These are phyloP conservation scores for Paralvinella palmiformis DNA, from an alignment of 1,140 invertebrate species.

Conservation along the genomic window DNA sequence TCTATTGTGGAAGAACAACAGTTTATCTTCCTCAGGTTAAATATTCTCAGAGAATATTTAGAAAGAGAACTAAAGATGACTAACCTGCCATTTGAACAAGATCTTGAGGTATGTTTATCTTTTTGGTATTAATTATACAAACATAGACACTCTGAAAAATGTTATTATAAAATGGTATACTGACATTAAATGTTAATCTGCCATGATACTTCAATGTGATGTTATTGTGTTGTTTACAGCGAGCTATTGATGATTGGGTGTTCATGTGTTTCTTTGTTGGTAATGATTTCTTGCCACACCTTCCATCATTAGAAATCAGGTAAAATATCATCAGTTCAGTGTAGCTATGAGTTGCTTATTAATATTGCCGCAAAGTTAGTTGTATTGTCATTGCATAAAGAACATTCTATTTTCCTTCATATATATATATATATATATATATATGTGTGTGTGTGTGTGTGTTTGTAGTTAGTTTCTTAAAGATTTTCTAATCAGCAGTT, in stretches of 20 bases:
- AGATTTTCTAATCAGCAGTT: background rate
- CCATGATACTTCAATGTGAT: background rate
- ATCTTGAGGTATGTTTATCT: constrained; percentile 55
- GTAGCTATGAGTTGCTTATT: too few relatives aligned
- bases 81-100: constrained; percentile 77
- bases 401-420: too few relatives aligned
- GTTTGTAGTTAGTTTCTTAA: background rate
- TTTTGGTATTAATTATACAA: too few relatives aligned
- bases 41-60: constrained; percentile 90
- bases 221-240: constrained; percentile 27
- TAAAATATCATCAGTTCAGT: too few relatives aligned
- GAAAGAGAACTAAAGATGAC: constrained; percentile 81
- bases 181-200: background rate
- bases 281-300: constrained; percentile 97
- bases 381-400: too few relatives aligned
- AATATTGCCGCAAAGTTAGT: too few relatives aligned
- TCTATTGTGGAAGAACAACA: constrained; percentile 34
- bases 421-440: too few relatives aligned
- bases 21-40: constrained; percentile 64
- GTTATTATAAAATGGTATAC: too few relatives aligned
- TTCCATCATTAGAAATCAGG: constrained; percentile 93
- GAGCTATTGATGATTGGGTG: constrained; percentile 88
- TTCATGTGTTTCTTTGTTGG: constrained; percentile 99
- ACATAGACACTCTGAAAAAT: too few relatives aligned
- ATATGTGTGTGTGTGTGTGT: too few relatives aligned